These are phyloP conservation scores for Phoenoteleia sp. DNA, from an alignment of 2,888 invertebrate species.

Conservation along the genomic window DNA sequence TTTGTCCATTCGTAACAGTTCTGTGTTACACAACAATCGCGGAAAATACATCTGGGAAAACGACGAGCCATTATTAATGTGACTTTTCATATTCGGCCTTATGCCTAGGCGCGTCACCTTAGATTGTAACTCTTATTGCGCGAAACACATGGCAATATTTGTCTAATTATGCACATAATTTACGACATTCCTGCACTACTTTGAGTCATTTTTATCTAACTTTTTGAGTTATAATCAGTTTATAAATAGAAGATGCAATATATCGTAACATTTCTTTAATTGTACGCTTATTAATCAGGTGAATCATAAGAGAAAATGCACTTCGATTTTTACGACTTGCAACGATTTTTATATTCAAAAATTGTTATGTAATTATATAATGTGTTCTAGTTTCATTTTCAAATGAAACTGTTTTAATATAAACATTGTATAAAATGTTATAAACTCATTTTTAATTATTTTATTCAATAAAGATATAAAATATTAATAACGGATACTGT, in stretches of 20 bases:
- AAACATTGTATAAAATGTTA: too few relatives aligned
- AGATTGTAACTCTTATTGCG: constrained; percentile 13
- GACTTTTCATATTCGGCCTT: constrained; percentile 49
- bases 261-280: neutral
- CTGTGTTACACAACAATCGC: constrained; percentile 3
- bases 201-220: constrained; percentile 47
- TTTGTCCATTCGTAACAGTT: neutral
- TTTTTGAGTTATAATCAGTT: constrained; percentile 30
- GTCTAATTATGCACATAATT: constrained; percentile 54
- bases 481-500: too few relatives aligned
- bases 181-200: constrained; percentile 56
- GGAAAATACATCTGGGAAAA: constrained; percentile 26
- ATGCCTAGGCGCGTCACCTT: constrained; percentile 26
- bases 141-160: constrained; percentile 20
- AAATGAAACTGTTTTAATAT: too few relatives aligned
- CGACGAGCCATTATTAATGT: neutral
- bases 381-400: too few relatives aligned
- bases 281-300: neutral
- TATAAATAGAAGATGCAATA: constrained; percentile 47
- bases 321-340: neutral
- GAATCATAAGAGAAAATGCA: neutral
- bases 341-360: neutral
- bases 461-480: too few relatives aligned
- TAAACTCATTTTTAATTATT: too few relatives aligned
- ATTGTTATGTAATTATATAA: too few relatives aligned